Base-by-base conservation (phyloP, 2,113 vertebrate species). In the Chrysemys picta region DNA sequence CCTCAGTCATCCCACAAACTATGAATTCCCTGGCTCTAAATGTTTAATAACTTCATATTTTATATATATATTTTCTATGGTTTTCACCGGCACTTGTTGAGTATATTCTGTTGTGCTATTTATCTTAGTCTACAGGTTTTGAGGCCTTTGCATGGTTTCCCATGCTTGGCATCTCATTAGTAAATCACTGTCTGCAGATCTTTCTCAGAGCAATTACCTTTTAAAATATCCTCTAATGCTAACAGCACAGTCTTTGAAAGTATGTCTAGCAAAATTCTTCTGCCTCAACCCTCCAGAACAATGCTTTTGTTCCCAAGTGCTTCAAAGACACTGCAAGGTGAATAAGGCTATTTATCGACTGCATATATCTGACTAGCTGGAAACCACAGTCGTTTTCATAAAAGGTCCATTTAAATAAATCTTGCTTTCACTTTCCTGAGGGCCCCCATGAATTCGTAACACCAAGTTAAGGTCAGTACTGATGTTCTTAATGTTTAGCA, bases 331-430 rank as follows among this genome's bases (percentile, higher is more conserved):
- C 1, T 3, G 89, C 93, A 96, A 97, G 95, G 95, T 97, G 96
- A 97, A 93, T 89, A 65, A 88, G 80, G 85, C 94, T 94, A 89
- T 97, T 97, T 97, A 94, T 96, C 35, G 47, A 94, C 7, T 9
- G 38, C 89, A 89, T 91, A 87, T 88, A 56, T 97, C 88, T 94
- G 87, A 96, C 8, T 24, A 94, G 94, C 95, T 96, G 59, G 82
- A 97, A 97, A 93, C 85, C 93, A 93, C 87, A 94, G 86, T 92
- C 78, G 92, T 97, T 97, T 97, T 96, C 94, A 94, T 97, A 95
- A 97, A 97, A 97, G 86, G 88, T 89, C 93, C 87, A 95, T 97
- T 97, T 96, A 94, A 97, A 97, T 93, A 96, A 98, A 96, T 96
- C 95, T 88, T 94, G 76, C 93, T 95, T 96, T 97, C 91, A 87